Evolutionary conservation across 2,113 vertebrate species (phyloP).

Genomic region (Balaeniceps rex): DNA sequence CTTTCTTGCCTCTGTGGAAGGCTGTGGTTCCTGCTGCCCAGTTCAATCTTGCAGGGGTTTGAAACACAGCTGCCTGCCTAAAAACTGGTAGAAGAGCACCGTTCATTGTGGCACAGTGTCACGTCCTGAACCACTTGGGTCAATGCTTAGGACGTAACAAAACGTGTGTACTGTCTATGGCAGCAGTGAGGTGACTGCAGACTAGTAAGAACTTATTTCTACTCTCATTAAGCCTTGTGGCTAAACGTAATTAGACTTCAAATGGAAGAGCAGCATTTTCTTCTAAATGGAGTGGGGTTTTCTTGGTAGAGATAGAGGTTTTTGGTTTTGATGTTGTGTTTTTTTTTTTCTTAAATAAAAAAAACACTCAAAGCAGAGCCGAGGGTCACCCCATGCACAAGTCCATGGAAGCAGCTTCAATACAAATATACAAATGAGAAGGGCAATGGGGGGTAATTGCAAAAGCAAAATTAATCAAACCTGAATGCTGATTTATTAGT

Average conservation of each 20-base stretch:
- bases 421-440: background rate
- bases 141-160: background rate
- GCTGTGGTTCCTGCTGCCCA: background rate
- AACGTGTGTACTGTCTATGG: background rate
- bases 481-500: background rate
- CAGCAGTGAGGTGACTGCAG: background rate
- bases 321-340: background rate
- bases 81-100: background rate
- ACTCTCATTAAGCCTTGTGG: background rate
- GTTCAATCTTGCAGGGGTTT: background rate
- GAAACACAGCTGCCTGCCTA: background rate
- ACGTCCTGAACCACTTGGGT: background rate
- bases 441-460: background rate
- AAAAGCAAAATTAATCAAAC: background rate
- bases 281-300: background rate
- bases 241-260: background rate
- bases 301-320: background rate
- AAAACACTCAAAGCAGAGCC: background rate
- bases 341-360: background rate
- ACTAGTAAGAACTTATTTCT: background rate
- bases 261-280: background rate
- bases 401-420: background rate
- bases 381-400: background rate
- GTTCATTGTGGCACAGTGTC: rapidly evolving
- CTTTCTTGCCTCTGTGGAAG: background rate